Percentiles rank a stretch among this genome's conserved stretches.
Conservation (phyloP, 2,888 invertebrate genomes). For the Ferdinandea cuprea region DNA sequence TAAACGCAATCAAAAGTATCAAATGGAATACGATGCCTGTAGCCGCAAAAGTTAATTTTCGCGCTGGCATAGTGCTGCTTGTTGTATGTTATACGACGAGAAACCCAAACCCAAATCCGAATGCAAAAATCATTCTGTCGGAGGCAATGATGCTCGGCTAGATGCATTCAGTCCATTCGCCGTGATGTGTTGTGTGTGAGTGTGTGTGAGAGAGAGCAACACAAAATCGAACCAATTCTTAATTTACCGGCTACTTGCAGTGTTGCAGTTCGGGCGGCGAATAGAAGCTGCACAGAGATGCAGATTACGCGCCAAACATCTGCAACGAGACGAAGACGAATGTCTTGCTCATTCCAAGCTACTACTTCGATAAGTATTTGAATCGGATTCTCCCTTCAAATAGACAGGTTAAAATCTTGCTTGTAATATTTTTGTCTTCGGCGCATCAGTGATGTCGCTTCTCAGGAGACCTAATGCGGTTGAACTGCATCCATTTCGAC, state of each 20-base stretch:
- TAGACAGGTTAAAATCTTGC: constrained; percentile 48
- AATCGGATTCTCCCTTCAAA: constrained; percentile 35
- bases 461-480: constrained; percentile 29
- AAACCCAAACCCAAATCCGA: constrained; percentile 56
- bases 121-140: constrained; percentile 68
- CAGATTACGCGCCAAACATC: constrained; percentile 37
- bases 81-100: constrained; percentile 27
- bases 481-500: constrained; percentile 31
- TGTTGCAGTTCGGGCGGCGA: constrained; percentile 20
- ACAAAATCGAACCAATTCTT: constrained; percentile 61
- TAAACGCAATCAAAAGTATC: constrained; percentile 73
- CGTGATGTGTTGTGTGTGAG: constrained; percentile 6
- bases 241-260: constrained; percentile 54
- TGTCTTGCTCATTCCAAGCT: constrained; percentile 39
- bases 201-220: too few relatives aligned
- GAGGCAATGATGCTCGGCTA: constrained; percentile 49
- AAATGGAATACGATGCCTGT: constrained; percentile 74
- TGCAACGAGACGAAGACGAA: constrained; percentile 18
- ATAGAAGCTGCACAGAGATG: constrained; percentile 27
- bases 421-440: constrained; percentile 31
- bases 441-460: constrained; percentile 25
- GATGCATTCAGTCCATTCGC: constrained; percentile 29
- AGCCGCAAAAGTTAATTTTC: constrained; percentile 74
- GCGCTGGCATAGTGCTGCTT: constrained; percentile 35
- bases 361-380: constrained; percentile 12